Evolutionary conservation across 1,140 invertebrate species (phyloP), one percentile per base, ranked within the genome.

Genomic region (Dinoponera quadriceps): DNA sequence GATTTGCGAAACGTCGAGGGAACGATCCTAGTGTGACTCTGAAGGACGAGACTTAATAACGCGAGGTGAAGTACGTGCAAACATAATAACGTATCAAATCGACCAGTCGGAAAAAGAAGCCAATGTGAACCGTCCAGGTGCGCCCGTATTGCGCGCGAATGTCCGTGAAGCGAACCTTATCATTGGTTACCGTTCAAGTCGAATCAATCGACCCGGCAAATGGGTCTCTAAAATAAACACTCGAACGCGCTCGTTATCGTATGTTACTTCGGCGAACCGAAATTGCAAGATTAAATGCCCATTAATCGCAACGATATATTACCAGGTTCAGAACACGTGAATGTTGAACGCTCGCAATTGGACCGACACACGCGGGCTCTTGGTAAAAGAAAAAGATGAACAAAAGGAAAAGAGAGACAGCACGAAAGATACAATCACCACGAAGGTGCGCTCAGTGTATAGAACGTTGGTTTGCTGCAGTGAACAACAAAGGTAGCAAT

Each of bases 101-200:
- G 49, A 62, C 63, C 85, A 84, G 83, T 89, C 27, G 72, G 55
- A 85, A 73, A 84, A 85, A 89, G 86, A 86, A 86, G 54, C 63
- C 85, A 83, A 83, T 91, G 90, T 86, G 88, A 91, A 91, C 84
- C 44, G 62, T 88, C 83, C 90, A 91, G 88, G 86, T 91, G 89
- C 60, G 73, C 3, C 3, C 29, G 25, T 33, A 55, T 38, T 75
- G 72, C 80, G 51, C 75, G 59, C 69, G 68, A 72, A 62, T 55
- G 60, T 78, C 59, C 59, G 29, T 18, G 59, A 44, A 73, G 74
- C 62, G 85, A 29, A 29, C 71, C 74, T 90, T 90, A 90, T 90
- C 88, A 78, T 51, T 33, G 55, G 60, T 88, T 81, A 82, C 85
- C 89, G 74, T 83, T 88, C 75, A 69, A 84, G 68, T 51, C 63